Percentiles rank a stretch among this genome's conserved stretches.
phyloP scores from a whole-genome alignment of 2,888 invertebrate species.

The Drosophila nr. perissopoda region DNA sequence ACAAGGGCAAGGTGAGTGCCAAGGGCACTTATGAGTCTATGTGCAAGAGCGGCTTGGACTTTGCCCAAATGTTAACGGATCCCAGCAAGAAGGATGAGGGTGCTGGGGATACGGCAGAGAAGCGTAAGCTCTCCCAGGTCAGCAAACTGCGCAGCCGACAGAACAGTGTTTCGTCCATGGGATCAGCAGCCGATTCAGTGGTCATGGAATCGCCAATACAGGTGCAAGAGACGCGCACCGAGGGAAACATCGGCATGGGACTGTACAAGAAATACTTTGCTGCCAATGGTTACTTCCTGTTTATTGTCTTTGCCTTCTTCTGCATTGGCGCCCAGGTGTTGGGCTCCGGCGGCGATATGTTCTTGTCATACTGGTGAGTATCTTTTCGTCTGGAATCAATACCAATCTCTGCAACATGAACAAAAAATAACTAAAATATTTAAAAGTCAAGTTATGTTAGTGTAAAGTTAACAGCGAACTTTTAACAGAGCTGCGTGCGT shows the following conservation, averaged over 20 bases:
- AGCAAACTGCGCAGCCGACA: slow-evolving; percentile 82
- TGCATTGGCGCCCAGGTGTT: slow-evolving; percentile 89
- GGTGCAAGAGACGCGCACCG: slow-evolving; percentile 87
- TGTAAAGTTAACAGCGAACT: background rate
- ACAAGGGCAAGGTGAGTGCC: slow-evolving; percentile 84
- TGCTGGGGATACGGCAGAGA: slow-evolving; percentile 56
- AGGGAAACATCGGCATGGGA: slow-evolving; percentile 87
- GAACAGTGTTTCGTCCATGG: slow-evolving; percentile 85
- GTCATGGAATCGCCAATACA: slow-evolving; percentile 84
- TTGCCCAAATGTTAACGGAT: slow-evolving; percentile 89
- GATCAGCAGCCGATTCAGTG: slow-evolving; percentile 85
- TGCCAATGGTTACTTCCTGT: slow-evolving; percentile 88
- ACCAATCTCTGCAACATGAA: background rate
- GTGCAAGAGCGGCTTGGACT: slow-evolving; percentile 90
- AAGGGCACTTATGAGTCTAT: slow-evolving; percentile 90
- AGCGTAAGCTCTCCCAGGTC: slow-evolving; percentile 71
- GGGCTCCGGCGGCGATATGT: slow-evolving; percentile 91
- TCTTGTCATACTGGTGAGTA: slow-evolving; percentile 90
- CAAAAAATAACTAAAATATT: background rate
- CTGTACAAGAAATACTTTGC: slow-evolving; percentile 90
- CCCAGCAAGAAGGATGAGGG: slow-evolving; percentile 85
- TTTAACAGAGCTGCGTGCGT: background rate
- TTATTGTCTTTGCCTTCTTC: slow-evolving; percentile 87
- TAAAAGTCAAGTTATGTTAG: background rate
- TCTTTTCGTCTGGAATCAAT: background rate